Percentiles rank a stretch among this genome's conserved stretches.
phyloP scores from a whole-genome alignment of 2,113 vertebrate species.

The Sceloporus undulatus region DNA sequence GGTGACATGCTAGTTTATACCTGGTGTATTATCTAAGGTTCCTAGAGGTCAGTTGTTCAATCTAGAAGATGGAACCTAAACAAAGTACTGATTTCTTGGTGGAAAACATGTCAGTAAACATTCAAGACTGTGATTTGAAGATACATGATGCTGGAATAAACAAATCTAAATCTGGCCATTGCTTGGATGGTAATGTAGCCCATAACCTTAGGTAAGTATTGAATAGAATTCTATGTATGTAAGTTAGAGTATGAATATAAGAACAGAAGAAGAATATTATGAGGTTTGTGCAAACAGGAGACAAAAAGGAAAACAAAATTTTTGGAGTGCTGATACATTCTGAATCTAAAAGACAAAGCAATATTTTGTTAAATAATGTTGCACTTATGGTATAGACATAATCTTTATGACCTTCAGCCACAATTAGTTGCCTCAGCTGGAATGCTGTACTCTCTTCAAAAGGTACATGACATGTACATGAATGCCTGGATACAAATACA shows the following conservation, averaged over 20 bases:
- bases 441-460: not conserved
- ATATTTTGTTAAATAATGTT: constrained; percentile 34
- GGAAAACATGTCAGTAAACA: not conserved
- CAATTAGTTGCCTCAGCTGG: not conserved
- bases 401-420: not conserved
- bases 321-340: not conserved
- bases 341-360: constrained; percentile 45
- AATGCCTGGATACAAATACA: not conserved
- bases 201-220: not conserved
- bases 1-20: not conserved
- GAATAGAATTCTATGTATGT: too few relatives aligned
- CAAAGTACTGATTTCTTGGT: not conserved
- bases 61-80: not conserved
- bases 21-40: not conserved
- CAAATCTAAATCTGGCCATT: not conserved
- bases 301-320: not conserved
- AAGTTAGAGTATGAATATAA: too few relatives aligned
- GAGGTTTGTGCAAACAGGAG: not conserved
- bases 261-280: not conserved
- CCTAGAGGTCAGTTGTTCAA: not conserved
- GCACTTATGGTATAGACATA: not conserved
- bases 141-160: not conserved
- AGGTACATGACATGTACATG: not conserved
- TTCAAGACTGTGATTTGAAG: not conserved
- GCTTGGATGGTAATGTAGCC: not conserved